These are phyloP conservation scores for Chrysodeixis includens DNA, from an alignment of 2,888 invertebrate genomes.

Conservation along the genomic window DNA sequence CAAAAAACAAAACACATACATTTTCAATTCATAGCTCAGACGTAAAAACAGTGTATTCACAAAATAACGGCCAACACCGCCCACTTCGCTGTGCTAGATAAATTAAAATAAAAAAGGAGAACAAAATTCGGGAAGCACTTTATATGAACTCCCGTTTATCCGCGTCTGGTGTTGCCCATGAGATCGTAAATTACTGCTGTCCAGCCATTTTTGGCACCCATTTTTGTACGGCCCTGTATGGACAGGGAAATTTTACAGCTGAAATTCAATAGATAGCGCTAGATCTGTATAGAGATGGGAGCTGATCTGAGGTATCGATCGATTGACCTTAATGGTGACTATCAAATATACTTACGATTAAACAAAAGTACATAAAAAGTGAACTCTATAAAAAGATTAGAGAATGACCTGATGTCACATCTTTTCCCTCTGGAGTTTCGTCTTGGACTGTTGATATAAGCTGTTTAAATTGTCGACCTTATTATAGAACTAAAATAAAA, in stretches of 20 bases:
- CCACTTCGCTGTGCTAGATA: conserved; percentile 71
- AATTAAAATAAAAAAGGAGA: conserved; percentile 70
- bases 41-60: conserved; percentile 52
- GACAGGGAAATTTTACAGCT: conserved; percentile 59
- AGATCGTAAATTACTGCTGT: conserved; percentile 67
- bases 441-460: too few relatives aligned
- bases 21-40: conserved; percentile 53
- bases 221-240: conserved; percentile 64
- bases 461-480: too few relatives aligned
- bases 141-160: conserved; percentile 71
- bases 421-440: too few relatives aligned
- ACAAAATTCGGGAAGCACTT: conserved; percentile 72
- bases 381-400: too few relatives aligned
- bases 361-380: too few relatives aligned
- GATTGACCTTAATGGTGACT: background rate
- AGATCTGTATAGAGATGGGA: conserved; percentile 43
- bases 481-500: background rate
- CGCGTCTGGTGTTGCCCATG: conserved; percentile 65
- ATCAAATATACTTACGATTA: too few relatives aligned
- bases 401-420: too few relatives aligned
- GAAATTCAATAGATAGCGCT: conserved; percentile 58
- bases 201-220: conserved; percentile 68
- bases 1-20: conserved; percentile 24
- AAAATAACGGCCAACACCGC: conserved; percentile 59
- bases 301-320: conserved; percentile 14